Conservation (phyloP, 1,140 invertebrate species). For the Homalodisca vitripennis region DNA sequence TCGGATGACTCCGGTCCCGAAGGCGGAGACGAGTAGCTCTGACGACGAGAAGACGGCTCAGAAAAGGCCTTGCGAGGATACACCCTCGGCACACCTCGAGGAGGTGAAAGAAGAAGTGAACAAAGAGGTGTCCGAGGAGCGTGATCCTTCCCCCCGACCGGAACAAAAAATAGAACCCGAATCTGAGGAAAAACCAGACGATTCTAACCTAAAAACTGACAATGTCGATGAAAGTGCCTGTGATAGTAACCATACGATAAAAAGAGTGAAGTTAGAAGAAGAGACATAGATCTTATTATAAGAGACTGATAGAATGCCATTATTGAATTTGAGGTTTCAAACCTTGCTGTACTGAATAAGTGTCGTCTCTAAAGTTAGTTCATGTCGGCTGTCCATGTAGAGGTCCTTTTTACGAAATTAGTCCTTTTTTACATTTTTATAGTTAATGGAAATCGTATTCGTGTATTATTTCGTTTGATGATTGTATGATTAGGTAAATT, state of each 20-base stretch:
- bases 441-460: neutral
- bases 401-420: neutral
- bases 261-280: constrained; percentile 24
- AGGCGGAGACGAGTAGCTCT: constrained; percentile 8
- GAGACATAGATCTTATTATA: constrained; percentile 20
- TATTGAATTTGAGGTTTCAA: constrained; percentile 19
- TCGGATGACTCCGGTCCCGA: constrained; percentile 41
- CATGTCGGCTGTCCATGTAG: neutral
- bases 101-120: neutral
- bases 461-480: too few species aligned
- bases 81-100: constrained; percentile 3
- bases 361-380: constrained; percentile 15
- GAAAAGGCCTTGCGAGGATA: constrained; percentile 3
- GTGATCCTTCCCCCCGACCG: neutral
- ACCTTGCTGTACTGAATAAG: constrained; percentile 26
- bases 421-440: neutral
- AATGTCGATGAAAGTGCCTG: constrained; percentile 34
- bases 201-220: constrained; percentile 22
- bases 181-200: neutral
- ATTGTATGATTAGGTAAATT: too few species aligned
- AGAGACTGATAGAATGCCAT: constrained; percentile 30
- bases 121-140: constrained; percentile 15
- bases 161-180: neutral
- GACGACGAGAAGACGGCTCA: constrained; percentile 1
- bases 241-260: constrained; percentile 35